Conservation (phyloP, 2,113 vertebrate species). For the Muscicapa adusta region DNA sequence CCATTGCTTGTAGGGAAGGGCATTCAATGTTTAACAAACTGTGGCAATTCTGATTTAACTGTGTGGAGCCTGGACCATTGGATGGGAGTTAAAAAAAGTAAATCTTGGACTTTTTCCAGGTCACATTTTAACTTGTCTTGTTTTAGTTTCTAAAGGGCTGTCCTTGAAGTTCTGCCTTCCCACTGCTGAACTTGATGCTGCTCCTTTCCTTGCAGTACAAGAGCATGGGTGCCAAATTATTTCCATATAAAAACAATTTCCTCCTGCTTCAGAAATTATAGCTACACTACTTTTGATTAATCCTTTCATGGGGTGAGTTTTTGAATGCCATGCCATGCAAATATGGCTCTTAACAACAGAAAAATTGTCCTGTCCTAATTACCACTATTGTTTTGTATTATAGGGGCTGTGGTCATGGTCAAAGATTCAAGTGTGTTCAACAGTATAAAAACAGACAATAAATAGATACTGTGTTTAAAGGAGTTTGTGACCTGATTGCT, state of each 20-base stretch:
- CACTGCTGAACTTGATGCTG: neutral
- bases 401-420: neutral
- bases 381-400: neutral
- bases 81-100: neutral
- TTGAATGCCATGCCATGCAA: neutral
- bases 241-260: neutral
- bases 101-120: neutral
- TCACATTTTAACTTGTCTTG: neutral
- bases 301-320: neutral
- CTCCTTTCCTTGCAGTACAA: neutral
- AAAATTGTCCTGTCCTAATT: neutral
- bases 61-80: neutral
- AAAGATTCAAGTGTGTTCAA: neutral
- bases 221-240: neutral
- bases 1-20: constrained; percentile 12
- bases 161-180: neutral
- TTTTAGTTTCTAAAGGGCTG: neutral
- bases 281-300: neutral
- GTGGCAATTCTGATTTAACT: neutral
- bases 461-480: neutral
- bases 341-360: neutral
- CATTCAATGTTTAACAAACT: constrained; percentile 34
- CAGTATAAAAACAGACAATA: neutral
- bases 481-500: neutral
- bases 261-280: neutral